These are phyloP conservation scores for Loxodonta africana DNA, from an alignment of 2,113 vertebrate genomes.

Conservation along the genomic window DNA sequence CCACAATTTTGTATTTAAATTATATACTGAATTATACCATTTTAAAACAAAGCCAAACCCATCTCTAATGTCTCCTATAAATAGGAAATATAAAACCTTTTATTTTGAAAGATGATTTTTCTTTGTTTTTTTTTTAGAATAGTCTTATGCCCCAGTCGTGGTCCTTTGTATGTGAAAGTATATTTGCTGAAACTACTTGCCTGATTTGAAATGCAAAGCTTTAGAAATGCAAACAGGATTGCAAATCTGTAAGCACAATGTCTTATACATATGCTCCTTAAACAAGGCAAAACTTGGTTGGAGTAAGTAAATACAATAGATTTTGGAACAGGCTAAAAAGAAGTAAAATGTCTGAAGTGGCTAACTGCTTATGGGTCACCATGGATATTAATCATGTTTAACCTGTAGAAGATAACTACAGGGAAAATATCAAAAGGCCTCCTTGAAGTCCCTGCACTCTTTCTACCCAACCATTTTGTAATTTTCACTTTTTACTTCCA, in stretches of 20 bases:
- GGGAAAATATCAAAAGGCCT: slow-evolving; percentile 9
- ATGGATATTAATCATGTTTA: slow-evolving; percentile 47
- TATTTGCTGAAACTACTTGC: slow-evolving; percentile 34
- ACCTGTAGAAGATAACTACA: slow-evolving; percentile 12
- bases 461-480: slow-evolving; percentile 44
- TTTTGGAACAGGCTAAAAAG: not conserved
- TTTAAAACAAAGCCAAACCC: slow-evolving; percentile 40
- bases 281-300: not conserved
- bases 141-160: not conserved
- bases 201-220: slow-evolving; percentile 73
- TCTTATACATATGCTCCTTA: not conserved
- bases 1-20: slow-evolving; percentile 16
- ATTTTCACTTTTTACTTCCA: slow-evolving; percentile 60
- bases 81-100: slow-evolving; percentile 45
- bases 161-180: slow-evolving; percentile 28
- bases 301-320: slow-evolving; percentile 27
- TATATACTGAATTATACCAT: not conserved
- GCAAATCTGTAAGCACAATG: not conserved
- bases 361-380: slow-evolving; percentile 39
- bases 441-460: slow-evolving; percentile 30
- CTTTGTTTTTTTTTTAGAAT: not conserved
- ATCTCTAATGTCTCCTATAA: not conserved
- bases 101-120: slow-evolving; percentile 12
- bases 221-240: slow-evolving; percentile 51
- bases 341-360: slow-evolving; percentile 10